These are phyloP conservation scores for Scatophagus argus DNA, from an alignment of 2,113 vertebrate species.

Conservation along the genomic window DNA sequence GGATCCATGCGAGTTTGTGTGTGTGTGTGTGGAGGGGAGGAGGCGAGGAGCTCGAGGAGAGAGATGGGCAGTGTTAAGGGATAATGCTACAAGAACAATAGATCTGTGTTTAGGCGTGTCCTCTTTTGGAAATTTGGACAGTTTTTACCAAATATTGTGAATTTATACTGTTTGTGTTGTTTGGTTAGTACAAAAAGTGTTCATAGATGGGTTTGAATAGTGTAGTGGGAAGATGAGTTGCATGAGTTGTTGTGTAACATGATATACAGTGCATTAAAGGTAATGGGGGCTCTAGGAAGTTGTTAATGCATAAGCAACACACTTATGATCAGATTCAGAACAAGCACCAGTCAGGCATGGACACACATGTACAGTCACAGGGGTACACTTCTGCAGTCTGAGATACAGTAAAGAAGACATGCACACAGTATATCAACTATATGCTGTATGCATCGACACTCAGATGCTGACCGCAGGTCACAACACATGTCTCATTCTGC, in stretches of 20 bases:
- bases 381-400: background rate
- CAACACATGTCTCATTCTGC: background rate
- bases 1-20: background rate
- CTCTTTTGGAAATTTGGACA: background rate
- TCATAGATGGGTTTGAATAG: background rate
- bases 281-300: background rate
- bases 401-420: background rate
- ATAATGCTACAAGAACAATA: conserved; percentile 17
- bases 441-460: background rate
- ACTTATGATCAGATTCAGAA: background rate
- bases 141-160: too few species aligned
- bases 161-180: background rate
- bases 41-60: background rate
- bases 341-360: background rate
- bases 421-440: background rate
- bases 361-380: conserved; percentile 1
- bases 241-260: background rate
- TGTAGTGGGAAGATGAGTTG: background rate
- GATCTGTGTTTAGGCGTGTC: conserved; percentile 13
- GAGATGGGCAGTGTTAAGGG: background rate
- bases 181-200: background rate
- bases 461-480: background rate
- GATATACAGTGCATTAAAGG: background rate
- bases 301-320: conserved; percentile 13
- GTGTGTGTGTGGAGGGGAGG: background rate